Conservation (phyloP, 1,140 invertebrate genomes). For the Steinernema feltiae region DNA sequence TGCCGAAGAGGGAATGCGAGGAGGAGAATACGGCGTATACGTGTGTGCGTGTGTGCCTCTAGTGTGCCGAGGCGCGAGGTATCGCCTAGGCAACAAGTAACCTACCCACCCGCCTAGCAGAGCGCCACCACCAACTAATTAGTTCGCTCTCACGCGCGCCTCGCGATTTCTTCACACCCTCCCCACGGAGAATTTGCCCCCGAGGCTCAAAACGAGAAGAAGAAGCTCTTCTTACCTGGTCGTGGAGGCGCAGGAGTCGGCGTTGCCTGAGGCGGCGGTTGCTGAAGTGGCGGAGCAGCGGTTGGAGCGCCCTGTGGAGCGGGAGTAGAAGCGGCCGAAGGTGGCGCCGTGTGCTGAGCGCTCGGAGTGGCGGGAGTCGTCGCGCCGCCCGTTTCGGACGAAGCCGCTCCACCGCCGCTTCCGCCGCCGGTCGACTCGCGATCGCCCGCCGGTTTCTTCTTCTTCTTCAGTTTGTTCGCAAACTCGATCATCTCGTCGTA, state of each 20-base stretch:
- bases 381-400: conserved; percentile 24
- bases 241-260: conserved; percentile 13
- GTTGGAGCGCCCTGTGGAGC: conserved; percentile 1
- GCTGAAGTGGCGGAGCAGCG: conserved; percentile 23
- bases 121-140: not conserved
- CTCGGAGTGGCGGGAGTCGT: conserved; percentile 32
- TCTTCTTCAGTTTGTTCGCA: conserved; percentile 56
- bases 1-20: not conserved
- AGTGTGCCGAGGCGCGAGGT: not conserved
- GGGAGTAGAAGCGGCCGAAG: conserved; percentile 7
- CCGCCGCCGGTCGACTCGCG: conserved; percentile 31
- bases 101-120: not conserved
- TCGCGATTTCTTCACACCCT: not conserved
- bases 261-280: conserved; percentile 26
- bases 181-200: not conserved
- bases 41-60: not conserved
- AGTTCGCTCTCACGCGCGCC: not conserved
- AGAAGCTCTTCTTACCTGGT: conserved; percentile 21
- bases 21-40: not conserved
- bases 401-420: conserved; percentile 16
- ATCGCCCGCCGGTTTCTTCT: conserved; percentile 45
- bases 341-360: conserved; percentile 29
- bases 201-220: not conserved
- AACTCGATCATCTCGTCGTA: conserved; percentile 51
- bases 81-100: not conserved